These are phyloP conservation scores for Acinonyx jubatus DNA, from an alignment of 2,113 vertebrate genomes.

Conservation along the genomic window DNA sequence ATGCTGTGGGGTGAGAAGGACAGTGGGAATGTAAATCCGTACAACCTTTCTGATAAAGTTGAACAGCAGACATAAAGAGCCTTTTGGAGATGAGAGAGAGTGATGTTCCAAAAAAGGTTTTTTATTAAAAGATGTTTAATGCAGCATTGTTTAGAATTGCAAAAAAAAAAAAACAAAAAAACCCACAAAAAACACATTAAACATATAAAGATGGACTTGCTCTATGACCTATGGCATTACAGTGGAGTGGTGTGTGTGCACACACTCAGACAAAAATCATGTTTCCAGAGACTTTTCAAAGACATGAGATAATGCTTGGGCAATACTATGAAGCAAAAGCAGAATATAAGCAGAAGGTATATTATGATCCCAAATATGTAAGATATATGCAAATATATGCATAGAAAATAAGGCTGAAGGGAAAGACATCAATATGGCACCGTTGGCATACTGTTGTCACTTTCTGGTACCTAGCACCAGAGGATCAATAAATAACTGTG, in stretches of 20 bases:
- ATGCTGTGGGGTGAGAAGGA: neutral
- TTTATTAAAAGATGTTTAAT: neutral
- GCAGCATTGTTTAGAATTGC: neutral
- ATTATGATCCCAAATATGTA: neutral
- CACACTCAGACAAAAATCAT: neutral
- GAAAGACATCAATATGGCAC: neutral
- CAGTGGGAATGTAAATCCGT: neutral
- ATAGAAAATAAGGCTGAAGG: neutral
- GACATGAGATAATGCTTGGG: neutral
- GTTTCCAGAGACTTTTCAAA: neutral
- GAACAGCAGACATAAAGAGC: neutral
- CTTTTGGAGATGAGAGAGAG: neutral
- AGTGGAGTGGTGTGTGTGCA: neutral
- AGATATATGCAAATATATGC: constrained; percentile 39
- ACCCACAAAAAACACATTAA: neutral
- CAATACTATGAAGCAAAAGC: neutral
- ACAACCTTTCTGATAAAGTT: neutral
- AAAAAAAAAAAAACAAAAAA: neutral
- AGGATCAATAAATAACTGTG: neutral
- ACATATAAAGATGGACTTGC: neutral
- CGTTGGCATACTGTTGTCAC: neutral
- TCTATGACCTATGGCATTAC: neutral
- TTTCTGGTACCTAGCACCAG: neutral
- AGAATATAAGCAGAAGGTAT: neutral
- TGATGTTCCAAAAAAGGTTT: neutral